A percentile compares a stretch with the other conserved stretches of the same genome.
Evolutionary conservation across 1,140 invertebrate genomes (phyloP).

Genomic region (Cydia fagiglandana): DNA sequence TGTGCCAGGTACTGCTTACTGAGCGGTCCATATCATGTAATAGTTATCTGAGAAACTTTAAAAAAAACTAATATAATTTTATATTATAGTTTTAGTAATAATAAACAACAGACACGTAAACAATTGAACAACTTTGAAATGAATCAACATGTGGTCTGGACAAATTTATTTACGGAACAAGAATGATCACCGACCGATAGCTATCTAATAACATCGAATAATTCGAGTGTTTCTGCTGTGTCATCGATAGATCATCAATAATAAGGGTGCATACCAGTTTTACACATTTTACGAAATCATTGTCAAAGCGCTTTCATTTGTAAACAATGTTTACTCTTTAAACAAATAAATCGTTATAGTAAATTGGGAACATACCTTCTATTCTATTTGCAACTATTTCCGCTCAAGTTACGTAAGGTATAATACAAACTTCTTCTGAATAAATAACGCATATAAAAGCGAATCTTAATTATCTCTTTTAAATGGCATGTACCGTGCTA

Average conservation of each 20-base stretch:
- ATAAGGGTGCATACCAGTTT: neutral
- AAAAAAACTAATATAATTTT: no score
- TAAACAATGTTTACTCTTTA: neutral
- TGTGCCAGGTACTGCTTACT: no score
- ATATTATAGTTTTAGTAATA: no score
- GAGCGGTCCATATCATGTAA: no score
- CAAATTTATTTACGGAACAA: conserved; percentile 19
- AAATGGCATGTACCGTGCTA: neutral
- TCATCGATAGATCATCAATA: conserved; percentile 26
- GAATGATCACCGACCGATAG: conserved; percentile 24
- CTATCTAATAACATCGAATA: conserved; percentile 28
- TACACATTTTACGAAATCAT: neutral
- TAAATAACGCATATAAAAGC: no score
- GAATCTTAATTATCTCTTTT: no score
- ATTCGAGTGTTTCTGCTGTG: neutral
- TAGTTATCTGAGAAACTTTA: no score
- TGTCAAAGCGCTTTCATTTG: neutral
- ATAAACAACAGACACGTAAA: neutral
- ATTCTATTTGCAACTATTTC: neutral
- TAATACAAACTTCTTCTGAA: no score
- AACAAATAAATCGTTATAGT: neutral
- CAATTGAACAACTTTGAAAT: neutral
- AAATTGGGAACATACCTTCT: neutral
- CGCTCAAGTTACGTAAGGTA: no score
- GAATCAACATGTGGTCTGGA: conserved; percentile 24